These are phyloP conservation scores for Polylopha cassiicola DNA, from an alignment of 2,888 invertebrate species.

Conservation along the genomic window DNA sequence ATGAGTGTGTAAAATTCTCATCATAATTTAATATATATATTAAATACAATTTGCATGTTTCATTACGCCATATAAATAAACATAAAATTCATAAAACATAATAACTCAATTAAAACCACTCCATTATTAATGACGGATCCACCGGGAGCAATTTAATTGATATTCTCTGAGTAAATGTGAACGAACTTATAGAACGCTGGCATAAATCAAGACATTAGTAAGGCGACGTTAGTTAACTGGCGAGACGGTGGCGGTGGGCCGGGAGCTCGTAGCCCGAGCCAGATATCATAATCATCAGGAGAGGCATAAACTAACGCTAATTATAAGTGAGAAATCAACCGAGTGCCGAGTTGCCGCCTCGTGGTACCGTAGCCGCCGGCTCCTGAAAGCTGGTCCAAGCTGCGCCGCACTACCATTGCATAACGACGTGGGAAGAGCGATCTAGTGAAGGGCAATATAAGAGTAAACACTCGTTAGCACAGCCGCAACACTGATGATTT, in stretches of 20 bases:
- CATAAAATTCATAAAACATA: slow-evolving; percentile 38
- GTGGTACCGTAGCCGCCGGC: slow-evolving; percentile 29
- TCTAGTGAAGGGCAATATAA: slow-evolving; percentile 54
- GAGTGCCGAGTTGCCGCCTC: background rate
- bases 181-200: slow-evolving; percentile 36
- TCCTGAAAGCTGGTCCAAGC: slow-evolving; percentile 44
- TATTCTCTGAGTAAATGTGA: slow-evolving; percentile 37
- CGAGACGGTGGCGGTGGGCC: slow-evolving; percentile 29
- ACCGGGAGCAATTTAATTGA: slow-evolving; percentile 37
- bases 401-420: slow-evolving; percentile 43
- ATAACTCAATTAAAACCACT: slow-evolving; percentile 39
- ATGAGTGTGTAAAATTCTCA: too few species aligned
- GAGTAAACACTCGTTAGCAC: slow-evolving; percentile 55
- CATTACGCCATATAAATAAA: too few species aligned
- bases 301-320: slow-evolving; percentile 40
- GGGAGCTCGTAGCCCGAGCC: slow-evolving; percentile 23
- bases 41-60: too few species aligned
- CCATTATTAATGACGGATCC: slow-evolving; percentile 40
- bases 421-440: slow-evolving; percentile 51
- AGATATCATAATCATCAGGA: slow-evolving; percentile 49
- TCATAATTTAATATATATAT: too few species aligned
- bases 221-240: slow-evolving; percentile 43
- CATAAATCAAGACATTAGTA: slow-evolving; percentile 58
- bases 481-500: slow-evolving; percentile 54
- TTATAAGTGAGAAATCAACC: slow-evolving; percentile 27